Conservation (phyloP, 1,140 invertebrate species). For the Lordiphosa collinella region DNA sequence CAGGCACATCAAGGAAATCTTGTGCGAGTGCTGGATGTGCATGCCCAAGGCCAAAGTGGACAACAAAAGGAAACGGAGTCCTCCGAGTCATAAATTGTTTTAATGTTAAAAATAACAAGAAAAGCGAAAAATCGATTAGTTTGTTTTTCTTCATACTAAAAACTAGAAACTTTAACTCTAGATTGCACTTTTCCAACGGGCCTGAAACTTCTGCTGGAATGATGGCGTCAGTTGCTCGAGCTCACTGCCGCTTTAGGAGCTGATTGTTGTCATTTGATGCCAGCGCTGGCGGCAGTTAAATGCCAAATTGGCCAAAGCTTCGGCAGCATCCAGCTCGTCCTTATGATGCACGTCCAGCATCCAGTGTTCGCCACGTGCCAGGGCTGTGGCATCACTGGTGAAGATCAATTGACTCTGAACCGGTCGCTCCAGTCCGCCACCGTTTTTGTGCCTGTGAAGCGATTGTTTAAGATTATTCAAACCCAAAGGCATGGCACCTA, state of each 20-base stretch:
- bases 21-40: slow-evolving; percentile 83
- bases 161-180: slow-evolving; percentile 51
- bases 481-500: too few species aligned
- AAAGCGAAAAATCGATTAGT: slow-evolving; percentile 29
- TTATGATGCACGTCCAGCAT: slow-evolving; percentile 80
- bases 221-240: slow-evolving; percentile 48
- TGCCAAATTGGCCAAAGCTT: slow-evolving; percentile 82
- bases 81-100: slow-evolving; percentile 22
- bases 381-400: slow-evolving; percentile 38
- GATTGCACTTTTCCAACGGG: slow-evolving; percentile 79
- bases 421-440: slow-evolving; percentile 11
- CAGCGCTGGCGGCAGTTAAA: slow-evolving; percentile 72
- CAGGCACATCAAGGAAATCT: slow-evolving; percentile 85
- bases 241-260: slow-evolving; percentile 45
- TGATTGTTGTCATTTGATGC: slow-evolving; percentile 41
- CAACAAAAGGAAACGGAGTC: slow-evolving; percentile 27
- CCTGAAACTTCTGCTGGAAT: slow-evolving; percentile 64
- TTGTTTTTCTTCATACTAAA: slow-evolving; percentile 67
- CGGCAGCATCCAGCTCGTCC: slow-evolving; percentile 86
- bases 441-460: slow-evolving; percentile 39
- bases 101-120: slow-evolving; percentile 38
- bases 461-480: not conserved
- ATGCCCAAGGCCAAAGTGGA: slow-evolving; percentile 69
- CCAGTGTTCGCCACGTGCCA: slow-evolving; percentile 40
- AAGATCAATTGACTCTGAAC: slow-evolving; percentile 39